Evolutionary conservation across 1,140 invertebrate genomes (phyloP), one percentile per base, ranked within the genome.

Genomic region (Polyergus mexicanus): DNA sequence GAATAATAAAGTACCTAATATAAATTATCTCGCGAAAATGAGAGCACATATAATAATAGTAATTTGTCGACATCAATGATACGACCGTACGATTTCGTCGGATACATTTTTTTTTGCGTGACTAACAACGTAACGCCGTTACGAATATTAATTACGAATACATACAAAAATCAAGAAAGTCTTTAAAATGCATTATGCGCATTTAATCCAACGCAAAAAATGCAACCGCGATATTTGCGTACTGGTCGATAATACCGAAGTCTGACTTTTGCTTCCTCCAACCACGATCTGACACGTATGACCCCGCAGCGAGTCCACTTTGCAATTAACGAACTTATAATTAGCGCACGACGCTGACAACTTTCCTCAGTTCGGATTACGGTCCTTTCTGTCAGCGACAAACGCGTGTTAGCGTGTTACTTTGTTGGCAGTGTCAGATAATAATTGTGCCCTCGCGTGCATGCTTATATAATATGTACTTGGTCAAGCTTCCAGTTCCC

Each of bases 261-360:
- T 69, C 35, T 47, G 54, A 83, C 38, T 83, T 83, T 47, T 19
- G 68, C 44, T 16, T 77, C 62, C 28, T 28, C 22, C 44, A 28
- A 3, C 22, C 25, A 47, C 13, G 41, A 62, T 41, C 47, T 74
- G 77, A 87, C 68, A 74, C 54, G 51, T 44, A 72, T 74, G 72
- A 87, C 56, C 58, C 38, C 78, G n/a, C 68, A 35, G 60, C 38
- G 74, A 74, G 85, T 78, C 88, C 88, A 89, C 88, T 87, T 89
- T 65, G 88, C 88, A 89, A 89, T 89, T 89, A 89, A 89, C 88
- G 66, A 89, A 89, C 88, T 89, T 89, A 89, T 89, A 89, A 89
- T 89, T 89, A 89, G 84, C 85, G 78, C 88, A 84, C 80, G 62
- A 77, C 78, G 72, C 74, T 87, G 88, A 84, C 77, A 89, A 89